Evolutionary conservation across 2,888 invertebrate genomes (phyloP), one percentile per base, ranked within the genome.

Genomic region (Eudasyphora cyanicolor): DNA sequence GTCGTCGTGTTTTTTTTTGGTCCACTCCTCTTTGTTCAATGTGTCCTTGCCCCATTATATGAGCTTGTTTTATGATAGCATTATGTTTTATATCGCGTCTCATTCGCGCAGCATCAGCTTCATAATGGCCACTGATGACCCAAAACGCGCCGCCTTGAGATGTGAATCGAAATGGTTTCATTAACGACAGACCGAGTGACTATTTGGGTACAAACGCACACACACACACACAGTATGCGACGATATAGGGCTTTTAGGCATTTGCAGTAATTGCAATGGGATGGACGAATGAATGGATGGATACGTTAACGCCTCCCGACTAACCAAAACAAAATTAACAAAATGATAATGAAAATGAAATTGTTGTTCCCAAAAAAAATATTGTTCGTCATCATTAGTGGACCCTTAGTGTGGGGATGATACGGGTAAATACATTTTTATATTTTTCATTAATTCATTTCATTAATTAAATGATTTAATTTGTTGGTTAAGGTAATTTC

Each of bases 21-120:
- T 35, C 35, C 21, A 32, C 12, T 4, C 19, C 14, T 71, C 49
- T 19, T 49, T 49, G 60, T n/a, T n/a, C n/a, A n/a, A n/a, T n/a
- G n/a, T n/a, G n/a, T n/a, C n/a, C n/a, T n/a, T n/a, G n/a, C n/a
- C 60, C 35, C 57, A 38, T 79, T 74, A 73, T 54, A 54, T 54
- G 78, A 29, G 45, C 49, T 67, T 62, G 60, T 69, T 76, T 73
- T 77, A 77, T 73, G 73, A n/a, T n/a, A n/a, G 27, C 14, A 67
- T 81, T 73, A 69, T 77, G 67, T 74, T 79, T 79, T 51, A 12
- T 69, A 76, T 79, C 67, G 42, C 73, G 35, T 73, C 69, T 51
- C 32, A 49, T 76, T 81, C 35, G 21, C 24, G 19, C 32, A 14
- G 3, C 35, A 64, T 19, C 67, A 67, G 42, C 42, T 29, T 67